These are phyloP conservation scores for Trachurus trachurus DNA, from an alignment of 2,797 vertebrate species.

Conservation along the genomic window DNA sequence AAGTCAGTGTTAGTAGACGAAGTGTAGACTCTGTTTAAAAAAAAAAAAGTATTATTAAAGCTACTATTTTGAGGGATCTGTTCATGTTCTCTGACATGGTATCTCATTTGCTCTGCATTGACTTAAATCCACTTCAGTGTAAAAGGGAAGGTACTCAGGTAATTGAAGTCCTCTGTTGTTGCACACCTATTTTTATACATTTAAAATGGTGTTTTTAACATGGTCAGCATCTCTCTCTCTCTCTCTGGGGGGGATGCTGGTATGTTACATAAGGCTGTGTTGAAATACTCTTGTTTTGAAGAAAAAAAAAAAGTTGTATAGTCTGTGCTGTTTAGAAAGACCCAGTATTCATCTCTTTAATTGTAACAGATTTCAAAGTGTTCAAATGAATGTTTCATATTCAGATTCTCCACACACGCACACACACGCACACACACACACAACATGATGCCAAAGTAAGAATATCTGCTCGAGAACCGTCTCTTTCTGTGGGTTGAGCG, in stretches of 20 bases:
- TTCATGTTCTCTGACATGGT: slow-evolving; percentile 44
- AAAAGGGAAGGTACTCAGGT: slow-evolving; percentile 83
- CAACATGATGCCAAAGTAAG: slow-evolving; percentile 40
- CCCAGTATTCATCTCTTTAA: slow-evolving; percentile 28
- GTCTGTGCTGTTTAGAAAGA: slow-evolving; percentile 53
- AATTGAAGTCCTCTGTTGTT: slow-evolving; percentile 75
- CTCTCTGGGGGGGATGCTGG: slow-evolving; percentile 17
- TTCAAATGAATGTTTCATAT: slow-evolving; percentile 69
- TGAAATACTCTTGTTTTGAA: neutral
- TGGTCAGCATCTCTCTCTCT: slow-evolving; percentile 49
- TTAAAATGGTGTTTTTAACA: slow-evolving; percentile 57
- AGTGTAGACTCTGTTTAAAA: slow-evolving; percentile 13
- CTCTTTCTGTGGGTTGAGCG: slow-evolving; percentile 15
- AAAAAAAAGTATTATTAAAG: neutral
- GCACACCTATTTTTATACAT: slow-evolving; percentile 65
- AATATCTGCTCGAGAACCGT: slow-evolving; percentile 34
- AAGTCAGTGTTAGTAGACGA: slow-evolving; percentile 21
- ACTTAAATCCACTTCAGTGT: slow-evolving; percentile 72
- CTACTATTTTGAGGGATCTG: slow-evolving; percentile 28
- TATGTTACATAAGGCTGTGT: slow-evolving; percentile 42
- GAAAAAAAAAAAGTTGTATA: slow-evolving; percentile 33
- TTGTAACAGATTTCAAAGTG: slow-evolving; percentile 30
- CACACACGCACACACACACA: slow-evolving; percentile 19
- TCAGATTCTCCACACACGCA: slow-evolving; percentile 16
- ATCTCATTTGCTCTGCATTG: slow-evolving; percentile 57